Base-by-base conservation (phyloP, 1,140 invertebrate species). In the Gonioctena quinquepunctata region DNA sequence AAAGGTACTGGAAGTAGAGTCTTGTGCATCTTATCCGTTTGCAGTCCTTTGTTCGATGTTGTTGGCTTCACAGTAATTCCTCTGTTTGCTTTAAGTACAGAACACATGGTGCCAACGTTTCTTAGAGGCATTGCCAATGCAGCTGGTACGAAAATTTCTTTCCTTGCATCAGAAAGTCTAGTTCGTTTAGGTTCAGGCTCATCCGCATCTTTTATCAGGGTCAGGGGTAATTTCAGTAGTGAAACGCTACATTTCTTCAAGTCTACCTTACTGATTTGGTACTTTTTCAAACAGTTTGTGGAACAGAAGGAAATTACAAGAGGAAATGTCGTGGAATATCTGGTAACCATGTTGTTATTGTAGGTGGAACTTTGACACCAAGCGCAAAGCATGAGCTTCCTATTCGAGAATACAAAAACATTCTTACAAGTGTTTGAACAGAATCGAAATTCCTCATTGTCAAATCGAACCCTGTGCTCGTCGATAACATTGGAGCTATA, bases 311-410 rank as follows among this genome's bases (percentile, higher is more conserved):
- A 11, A 25, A 21, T 42, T 8, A 5, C 21, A 6, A 3, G 22
- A 0, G 56, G 54, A 19, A 57, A 61, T 16, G 23, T 86, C 69
- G 86, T 83, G 62, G 91, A 88, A 62, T 90, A 87, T 62, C 90
- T 88, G 75, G 92, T 90, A 26, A 98, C 96, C 94, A 98, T 96
- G 80, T 97, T 96, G 82, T 96, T 97, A 84, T 97, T 96, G 81
- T 95, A 95, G 81, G 97, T 97, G 81, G 95, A 96, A 2, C 95
- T 93, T 84, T 95, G 95, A 81, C 96, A 98, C 91, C 93, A 95
- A 73, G 91, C 90, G 81, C 96, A 98, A 0, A 93, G 13, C 7
- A 23, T 18, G 7, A 60, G 11, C 13, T 60, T 60, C 13, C 25
- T 27, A 2, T 60, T 60, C 3, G 22, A 23, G 7, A 60, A 60